Evolutionary conservation across 1,140 invertebrate species (phyloP).

Genomic region (Euura lappo): DNA sequence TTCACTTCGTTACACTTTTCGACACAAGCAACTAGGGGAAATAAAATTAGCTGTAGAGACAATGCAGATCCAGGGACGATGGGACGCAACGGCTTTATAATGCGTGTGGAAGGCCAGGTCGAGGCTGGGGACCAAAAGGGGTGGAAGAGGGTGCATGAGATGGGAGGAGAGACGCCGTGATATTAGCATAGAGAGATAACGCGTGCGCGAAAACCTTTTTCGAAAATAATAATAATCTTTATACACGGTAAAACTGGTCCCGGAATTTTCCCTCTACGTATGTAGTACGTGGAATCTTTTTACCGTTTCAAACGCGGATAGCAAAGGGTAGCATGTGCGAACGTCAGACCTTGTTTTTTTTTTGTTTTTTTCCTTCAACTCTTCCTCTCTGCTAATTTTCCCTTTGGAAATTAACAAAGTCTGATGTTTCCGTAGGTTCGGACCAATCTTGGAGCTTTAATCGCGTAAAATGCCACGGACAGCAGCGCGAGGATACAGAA

Average conservation of each 20-base stretch:
- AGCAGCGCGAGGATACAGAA: background rate
- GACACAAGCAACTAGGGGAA: background rate
- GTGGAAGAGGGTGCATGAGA: background rate
- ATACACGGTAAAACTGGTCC: too few species aligned
- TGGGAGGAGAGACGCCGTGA: background rate
- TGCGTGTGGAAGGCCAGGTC: conserved; percentile 5
- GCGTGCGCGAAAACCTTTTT: conserved; percentile 6
- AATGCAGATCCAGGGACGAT: background rate
- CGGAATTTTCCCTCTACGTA: background rate
- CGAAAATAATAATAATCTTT: too few species aligned
- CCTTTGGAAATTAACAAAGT: conserved; percentile 14
- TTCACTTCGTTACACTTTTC: background rate
- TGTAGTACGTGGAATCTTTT: conserved; percentile 5
- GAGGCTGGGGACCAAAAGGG: background rate
- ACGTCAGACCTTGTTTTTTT: background rate
- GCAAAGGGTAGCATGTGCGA: background rate
- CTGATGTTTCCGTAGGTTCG: conserved; percentile 14
- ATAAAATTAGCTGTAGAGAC: conserved; percentile 2
- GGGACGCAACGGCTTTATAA: conserved; percentile 1
- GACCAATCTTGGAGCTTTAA: background rate
- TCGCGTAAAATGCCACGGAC: conserved; percentile 1
- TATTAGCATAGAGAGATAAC: conserved; percentile 17
- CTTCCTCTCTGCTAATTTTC: background rate
- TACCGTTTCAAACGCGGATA: background rate
- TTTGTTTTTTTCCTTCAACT: background rate